Conservation (phyloP, 2,888 invertebrate genomes). For the Azorinus chamasolen region DNA sequence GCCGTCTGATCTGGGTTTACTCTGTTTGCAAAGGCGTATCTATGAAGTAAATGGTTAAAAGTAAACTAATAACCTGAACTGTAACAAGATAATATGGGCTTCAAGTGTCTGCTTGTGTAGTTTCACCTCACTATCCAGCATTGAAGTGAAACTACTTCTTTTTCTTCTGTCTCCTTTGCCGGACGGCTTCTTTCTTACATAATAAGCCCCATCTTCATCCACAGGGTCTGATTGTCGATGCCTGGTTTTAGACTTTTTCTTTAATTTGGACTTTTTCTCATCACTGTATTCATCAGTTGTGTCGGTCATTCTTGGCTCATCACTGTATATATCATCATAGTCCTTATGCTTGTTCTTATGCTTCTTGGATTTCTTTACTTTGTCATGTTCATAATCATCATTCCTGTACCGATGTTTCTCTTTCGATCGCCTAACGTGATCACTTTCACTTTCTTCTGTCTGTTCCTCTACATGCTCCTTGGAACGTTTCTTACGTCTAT, state of each 20-base stretch:
- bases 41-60: no score
- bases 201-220: conserved; percentile 12
- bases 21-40: no score
- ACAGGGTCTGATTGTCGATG: no score
- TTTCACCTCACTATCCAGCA: conserved; percentile 19
- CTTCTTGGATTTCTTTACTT: conserved; percentile 32
- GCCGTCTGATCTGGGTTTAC: no score
- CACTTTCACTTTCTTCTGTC: background rate
- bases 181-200: conserved; percentile 37
- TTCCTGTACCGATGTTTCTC: conserved; percentile 36
- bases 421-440: background rate
- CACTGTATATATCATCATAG: no score
- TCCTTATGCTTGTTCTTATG: background rate
- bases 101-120: background rate
- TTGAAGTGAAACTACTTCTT: conserved; percentile 44
- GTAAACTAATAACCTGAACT: no score
- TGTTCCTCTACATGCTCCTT: background rate
- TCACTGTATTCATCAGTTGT: no score
- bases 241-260: background rate
- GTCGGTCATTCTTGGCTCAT: no score
- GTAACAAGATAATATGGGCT: no score
- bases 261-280: background rate
- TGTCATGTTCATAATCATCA: conserved; percentile 54
- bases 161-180: conserved; percentile 35
- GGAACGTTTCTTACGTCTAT: no score